A percentile compares a stretch with the other conserved stretches of the same genome.
Conservation (phyloP, 2,113 vertebrate species). For the Globicephala melas region DNA sequence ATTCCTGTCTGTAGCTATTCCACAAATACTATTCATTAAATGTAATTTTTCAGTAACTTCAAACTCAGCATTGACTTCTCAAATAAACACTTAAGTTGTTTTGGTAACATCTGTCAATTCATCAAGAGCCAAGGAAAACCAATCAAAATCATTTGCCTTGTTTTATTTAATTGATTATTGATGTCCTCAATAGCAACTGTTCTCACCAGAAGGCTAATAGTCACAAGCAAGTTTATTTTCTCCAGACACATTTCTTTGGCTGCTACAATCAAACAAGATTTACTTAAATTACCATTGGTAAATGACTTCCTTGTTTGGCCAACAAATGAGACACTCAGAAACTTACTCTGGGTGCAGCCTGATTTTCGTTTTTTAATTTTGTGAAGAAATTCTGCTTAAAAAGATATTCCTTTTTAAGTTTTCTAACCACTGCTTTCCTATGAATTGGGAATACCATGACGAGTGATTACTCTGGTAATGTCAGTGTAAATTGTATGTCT, state of each 20-base stretch:
- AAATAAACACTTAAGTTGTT: background rate
- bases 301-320: background rate
- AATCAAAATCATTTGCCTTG: conserved; percentile 5
- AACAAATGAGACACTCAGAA: conserved; percentile 25
- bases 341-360: background rate
- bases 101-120: conserved; percentile 36
- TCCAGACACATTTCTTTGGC: conserved; percentile 30
- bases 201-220: conserved; percentile 41
- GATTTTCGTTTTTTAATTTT: conserved; percentile 1
- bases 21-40: background rate
- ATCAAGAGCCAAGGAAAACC: conserved; percentile 54
- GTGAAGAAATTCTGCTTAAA: background rate
- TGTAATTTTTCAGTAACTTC: conserved; percentile 39
- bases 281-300: background rate
- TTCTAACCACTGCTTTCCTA: background rate
- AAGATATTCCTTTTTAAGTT: background rate
- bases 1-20: background rate
- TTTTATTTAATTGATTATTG: conserved; percentile 53
- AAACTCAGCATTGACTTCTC: background rate
- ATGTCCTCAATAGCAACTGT: conserved; percentile 11
- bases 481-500: background rate
- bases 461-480: background rate
- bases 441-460: background rate
- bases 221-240: conserved; percentile 61
- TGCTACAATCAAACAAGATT: background rate